These are phyloP conservation scores for Acanthoscelides obtectus DNA, from an alignment of 2,888 invertebrate genomes.

Conservation along the genomic window DNA sequence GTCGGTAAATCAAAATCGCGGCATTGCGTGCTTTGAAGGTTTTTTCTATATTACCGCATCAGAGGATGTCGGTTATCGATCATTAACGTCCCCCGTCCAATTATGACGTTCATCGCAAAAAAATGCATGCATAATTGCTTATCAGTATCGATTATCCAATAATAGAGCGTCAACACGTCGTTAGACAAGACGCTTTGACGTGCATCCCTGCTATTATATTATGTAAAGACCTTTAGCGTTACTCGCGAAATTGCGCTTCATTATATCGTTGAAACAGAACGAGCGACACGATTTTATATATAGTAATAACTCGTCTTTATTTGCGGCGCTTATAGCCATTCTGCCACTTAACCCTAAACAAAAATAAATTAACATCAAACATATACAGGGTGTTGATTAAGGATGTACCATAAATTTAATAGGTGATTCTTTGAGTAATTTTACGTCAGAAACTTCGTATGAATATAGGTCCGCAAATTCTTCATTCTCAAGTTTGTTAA, in stretches of 20 bases:
- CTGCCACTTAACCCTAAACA: too few species aligned
- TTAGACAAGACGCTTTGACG: neutral
- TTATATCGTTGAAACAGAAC: neutral
- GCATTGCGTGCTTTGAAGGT: neutral
- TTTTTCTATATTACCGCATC: neutral
- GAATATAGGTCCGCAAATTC: too few species aligned
- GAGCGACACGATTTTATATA: too few species aligned
- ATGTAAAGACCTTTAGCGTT: neutral
- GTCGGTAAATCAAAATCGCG: neutral
- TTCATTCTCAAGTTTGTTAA: too few species aligned
- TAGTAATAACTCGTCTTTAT: too few species aligned
- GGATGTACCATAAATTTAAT: too few species aligned
- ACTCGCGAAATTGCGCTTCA: neutral
- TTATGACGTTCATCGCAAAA: neutral
- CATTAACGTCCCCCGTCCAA: neutral
- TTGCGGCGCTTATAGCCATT: too few species aligned
- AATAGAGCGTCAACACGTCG: neutral
- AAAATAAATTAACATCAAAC: too few species aligned
- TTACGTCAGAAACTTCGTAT: too few species aligned
- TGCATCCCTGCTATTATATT: neutral
- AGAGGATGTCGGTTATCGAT: neutral
- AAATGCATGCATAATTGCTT: neutral
- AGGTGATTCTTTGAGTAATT: too few species aligned
- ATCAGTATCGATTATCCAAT: neutral
- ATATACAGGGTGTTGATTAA: too few species aligned